phyloP scores from a whole-genome alignment of 2,797 vertebrate genomes.

The Delichon dasypus region DNA sequence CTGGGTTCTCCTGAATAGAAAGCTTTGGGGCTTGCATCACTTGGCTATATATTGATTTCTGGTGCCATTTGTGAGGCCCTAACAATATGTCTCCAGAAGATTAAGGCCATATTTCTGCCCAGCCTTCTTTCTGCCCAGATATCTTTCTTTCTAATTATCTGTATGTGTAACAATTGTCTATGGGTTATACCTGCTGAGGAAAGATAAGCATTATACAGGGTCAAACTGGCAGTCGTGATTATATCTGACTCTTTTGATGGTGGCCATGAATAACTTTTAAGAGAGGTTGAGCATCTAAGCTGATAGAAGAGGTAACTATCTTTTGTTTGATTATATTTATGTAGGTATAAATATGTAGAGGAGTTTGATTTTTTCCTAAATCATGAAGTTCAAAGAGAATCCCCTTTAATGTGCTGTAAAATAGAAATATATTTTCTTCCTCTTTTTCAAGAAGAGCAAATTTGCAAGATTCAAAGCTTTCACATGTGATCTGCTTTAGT shows the following conservation, averaged over 20 bases:
- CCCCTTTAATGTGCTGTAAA: background rate
- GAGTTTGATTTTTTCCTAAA: background rate
- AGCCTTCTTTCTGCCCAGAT: background rate
- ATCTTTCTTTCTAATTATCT: conserved; percentile 1
- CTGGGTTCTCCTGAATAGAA: background rate
- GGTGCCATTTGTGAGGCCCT: background rate
- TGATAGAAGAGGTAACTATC: background rate
- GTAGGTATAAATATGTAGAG: background rate
- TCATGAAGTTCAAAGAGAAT: background rate
- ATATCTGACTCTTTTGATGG: background rate
- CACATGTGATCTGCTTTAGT: background rate
- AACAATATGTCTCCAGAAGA: background rate
- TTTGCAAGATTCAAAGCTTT: background rate
- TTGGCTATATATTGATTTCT: background rate
- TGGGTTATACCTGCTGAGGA: background rate
- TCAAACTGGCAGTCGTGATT: background rate
- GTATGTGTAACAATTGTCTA: background rate
- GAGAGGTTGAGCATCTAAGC: background rate
- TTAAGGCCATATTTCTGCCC: background rate
- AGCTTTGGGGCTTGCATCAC: background rate
- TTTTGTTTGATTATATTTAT: conserved; percentile 7
- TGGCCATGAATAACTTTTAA: background rate
- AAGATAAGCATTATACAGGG: conserved; percentile 2
- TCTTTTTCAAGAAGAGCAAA: background rate
- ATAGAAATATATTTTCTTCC: background rate